phyloP scores from a whole-genome alignment of 2,888 invertebrate species.

The Periphyllus acericola region DNA sequence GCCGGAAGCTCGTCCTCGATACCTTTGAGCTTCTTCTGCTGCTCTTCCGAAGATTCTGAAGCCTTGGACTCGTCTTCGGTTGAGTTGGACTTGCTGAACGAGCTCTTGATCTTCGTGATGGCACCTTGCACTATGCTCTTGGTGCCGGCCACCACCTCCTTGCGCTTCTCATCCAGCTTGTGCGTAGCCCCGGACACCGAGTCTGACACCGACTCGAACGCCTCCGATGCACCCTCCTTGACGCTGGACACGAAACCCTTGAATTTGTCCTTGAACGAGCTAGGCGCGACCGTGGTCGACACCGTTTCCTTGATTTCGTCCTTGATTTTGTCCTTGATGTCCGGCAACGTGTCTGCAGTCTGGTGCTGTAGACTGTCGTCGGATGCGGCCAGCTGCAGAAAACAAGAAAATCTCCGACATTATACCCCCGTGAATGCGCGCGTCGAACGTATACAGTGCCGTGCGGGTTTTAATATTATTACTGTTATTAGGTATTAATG shows the following conservation, averaged over 20 bases:
- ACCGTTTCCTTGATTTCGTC: neutral
- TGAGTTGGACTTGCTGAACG: neutral
- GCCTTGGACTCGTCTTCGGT: neutral
- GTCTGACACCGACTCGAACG: slow-evolving; percentile 37
- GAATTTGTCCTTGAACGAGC: slow-evolving; percentile 45
- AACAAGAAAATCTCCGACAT: slow-evolving; percentile 27
- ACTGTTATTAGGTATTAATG: too few species aligned
- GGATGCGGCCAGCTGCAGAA: slow-evolving; percentile 35
- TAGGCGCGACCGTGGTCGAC: neutral
- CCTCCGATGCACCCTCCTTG: slow-evolving; percentile 40
- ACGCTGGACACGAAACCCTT: slow-evolving; percentile 39
- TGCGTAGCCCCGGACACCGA: slow-evolving; percentile 19
- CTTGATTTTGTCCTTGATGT: too few species aligned
- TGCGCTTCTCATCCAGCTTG: slow-evolving; percentile 45
- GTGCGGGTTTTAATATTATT: too few species aligned
- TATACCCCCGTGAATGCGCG: neutral
- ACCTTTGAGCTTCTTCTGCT: neutral
- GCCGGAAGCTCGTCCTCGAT: too few species aligned
- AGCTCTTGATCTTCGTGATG: slow-evolving; percentile 41
- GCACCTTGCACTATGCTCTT: slow-evolving; percentile 35
- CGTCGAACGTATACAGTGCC: too few species aligned
- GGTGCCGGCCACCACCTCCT: slow-evolving; percentile 30
- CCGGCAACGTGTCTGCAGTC: neutral
- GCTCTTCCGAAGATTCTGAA: neutral
- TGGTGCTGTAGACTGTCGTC: neutral